phyloP scores from a whole-genome alignment of 2,113 vertebrate species.

The Canis aureus region DNA sequence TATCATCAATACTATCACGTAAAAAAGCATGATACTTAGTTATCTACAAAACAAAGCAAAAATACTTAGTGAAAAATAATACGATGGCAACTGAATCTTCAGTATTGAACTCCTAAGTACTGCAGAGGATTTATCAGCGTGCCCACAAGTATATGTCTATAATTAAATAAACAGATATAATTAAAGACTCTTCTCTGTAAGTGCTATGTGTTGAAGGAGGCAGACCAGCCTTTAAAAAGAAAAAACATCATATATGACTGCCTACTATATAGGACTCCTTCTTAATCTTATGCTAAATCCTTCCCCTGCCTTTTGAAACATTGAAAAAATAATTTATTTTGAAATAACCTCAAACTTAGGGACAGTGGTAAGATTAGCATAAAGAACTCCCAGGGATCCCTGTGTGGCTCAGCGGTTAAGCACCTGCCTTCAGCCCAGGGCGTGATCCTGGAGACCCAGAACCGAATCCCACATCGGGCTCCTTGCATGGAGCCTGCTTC shows the following conservation, averaged over 20 bases:
- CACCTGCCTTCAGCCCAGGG: too few relatives aligned
- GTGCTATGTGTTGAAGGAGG: background rate
- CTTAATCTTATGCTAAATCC: background rate
- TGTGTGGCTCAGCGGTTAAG: too few relatives aligned
- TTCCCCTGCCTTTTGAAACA: background rate
- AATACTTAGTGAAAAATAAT: slow-evolving; percentile 37
- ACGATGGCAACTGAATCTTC: background rate
- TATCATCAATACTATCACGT: background rate
- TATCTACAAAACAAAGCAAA: background rate
- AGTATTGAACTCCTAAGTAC: background rate
- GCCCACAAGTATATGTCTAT: background rate
- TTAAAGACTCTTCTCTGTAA: slow-evolving; percentile 16
- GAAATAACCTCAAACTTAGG: background rate
- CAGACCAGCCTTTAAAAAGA: background rate
- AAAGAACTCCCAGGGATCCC: background rate
- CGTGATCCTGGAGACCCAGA: too few relatives aligned
- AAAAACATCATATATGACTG: background rate
- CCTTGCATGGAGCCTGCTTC: too few relatives aligned
- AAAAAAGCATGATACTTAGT: slow-evolving; percentile 50
- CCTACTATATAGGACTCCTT: background rate
- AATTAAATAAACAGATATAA: background rate
- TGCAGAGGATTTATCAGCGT: background rate
- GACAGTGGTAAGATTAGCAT: background rate
- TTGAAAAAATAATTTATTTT: background rate
- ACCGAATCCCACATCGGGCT: too few relatives aligned